phyloP scores from a whole-genome alignment of 2,888 invertebrate species.

The Lycophotia porphyrea region DNA sequence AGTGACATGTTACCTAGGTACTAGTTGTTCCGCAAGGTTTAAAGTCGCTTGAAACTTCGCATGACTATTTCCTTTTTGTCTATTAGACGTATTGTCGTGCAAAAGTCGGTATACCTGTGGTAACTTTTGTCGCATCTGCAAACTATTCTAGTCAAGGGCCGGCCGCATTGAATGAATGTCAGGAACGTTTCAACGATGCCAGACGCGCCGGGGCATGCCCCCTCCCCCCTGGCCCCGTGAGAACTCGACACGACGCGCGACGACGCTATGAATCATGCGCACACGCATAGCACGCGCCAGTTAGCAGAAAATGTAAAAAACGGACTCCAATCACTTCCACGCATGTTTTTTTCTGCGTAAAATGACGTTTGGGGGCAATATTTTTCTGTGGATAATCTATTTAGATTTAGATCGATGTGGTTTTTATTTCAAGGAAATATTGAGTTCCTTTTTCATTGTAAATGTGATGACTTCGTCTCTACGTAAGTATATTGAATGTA shows the following conservation, averaged over 20 bases:
- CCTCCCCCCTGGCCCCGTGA: slow-evolving; percentile 40
- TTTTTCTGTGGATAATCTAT: slow-evolving; percentile 15
- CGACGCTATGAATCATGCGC: slow-evolving; percentile 50
- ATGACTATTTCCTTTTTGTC: neutral
- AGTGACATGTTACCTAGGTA: neutral
- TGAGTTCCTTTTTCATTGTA: slow-evolving; percentile 31
- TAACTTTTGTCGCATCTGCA: slow-evolving; percentile 32
- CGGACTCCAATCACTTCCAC: slow-evolving; percentile 13
- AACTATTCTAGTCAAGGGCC: slow-evolving; percentile 30
- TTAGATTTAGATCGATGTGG: slow-evolving; percentile 14
- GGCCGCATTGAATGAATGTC: slow-evolving; percentile 41
- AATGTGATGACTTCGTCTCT: neutral
- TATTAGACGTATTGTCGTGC: neutral
- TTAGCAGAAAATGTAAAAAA: slow-evolving; percentile 47
- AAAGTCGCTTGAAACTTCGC: neutral
- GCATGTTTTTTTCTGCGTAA: slow-evolving; percentile 51
- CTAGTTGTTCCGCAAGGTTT: neutral
- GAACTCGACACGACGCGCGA: slow-evolving; percentile 42
- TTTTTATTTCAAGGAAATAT: slow-evolving; percentile 26
- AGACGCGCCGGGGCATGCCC: slow-evolving; percentile 48
- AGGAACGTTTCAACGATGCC: slow-evolving; percentile 42
- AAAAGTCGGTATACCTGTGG: neutral
- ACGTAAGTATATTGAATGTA: neutral
- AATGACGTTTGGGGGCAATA: slow-evolving; percentile 16
- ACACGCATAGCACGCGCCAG: slow-evolving; percentile 55